Conservation (phyloP, 2,113 vertebrate species). For the Halichoeres trimaculatus region DNA sequence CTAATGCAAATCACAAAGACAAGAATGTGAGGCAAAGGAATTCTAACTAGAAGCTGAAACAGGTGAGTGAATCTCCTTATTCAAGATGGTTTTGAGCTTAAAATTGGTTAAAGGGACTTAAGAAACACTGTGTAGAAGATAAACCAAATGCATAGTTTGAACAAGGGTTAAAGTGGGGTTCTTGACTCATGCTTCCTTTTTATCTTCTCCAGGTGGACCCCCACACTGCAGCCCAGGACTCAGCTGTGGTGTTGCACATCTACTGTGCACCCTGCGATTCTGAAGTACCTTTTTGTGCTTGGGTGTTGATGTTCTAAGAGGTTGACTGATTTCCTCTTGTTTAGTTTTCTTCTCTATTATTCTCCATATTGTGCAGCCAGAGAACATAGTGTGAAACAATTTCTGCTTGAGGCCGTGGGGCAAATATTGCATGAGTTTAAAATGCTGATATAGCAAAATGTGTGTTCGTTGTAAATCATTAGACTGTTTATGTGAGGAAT, state of each 20-base stretch:
- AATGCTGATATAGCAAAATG: constrained; percentile 68
- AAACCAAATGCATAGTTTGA: background rate
- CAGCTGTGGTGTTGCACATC: constrained; percentile 67
- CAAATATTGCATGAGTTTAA: constrained; percentile 79
- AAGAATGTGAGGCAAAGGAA: constrained; percentile 95
- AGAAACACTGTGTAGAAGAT: background rate
- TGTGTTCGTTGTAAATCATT: constrained; percentile 70
- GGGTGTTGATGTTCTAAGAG: constrained; percentile 74
- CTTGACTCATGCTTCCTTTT: background rate
- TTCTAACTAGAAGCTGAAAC: constrained; percentile 83
- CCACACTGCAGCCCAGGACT: constrained; percentile 61
- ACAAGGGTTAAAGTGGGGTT: background rate
- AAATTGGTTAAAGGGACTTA: too few relatives aligned
- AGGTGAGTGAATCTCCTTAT: constrained; percentile 36
- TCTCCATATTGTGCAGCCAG: constrained; percentile 68
- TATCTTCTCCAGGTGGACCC: constrained; percentile 33
- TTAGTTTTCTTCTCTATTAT: constrained; percentile 63
- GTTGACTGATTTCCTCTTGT: constrained; percentile 47
- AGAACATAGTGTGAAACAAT: constrained; percentile 52
- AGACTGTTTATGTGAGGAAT: constrained; percentile 60
- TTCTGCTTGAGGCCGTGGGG: constrained; percentile 55
- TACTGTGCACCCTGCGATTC: constrained; percentile 71
- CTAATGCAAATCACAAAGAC: constrained; percentile 89
- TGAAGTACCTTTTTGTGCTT: constrained; percentile 71
- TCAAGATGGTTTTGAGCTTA: too few relatives aligned